phyloP scores from a whole-genome alignment of 1,140 invertebrate genomes.

The Hesperophylax magnus region DNA sequence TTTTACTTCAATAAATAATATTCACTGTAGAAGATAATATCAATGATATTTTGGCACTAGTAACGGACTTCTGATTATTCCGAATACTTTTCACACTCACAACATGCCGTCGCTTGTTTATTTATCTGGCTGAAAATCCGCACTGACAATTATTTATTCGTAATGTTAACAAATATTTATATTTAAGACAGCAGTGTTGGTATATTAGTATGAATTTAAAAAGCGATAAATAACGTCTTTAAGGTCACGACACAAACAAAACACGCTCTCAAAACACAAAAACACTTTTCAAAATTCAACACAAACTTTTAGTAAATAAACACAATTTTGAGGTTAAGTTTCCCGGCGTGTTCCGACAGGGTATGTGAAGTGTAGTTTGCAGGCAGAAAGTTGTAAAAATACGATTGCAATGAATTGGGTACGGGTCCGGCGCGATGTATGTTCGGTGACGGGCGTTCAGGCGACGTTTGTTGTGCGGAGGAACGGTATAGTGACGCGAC shows the following conservation, averaged over 20 bases:
- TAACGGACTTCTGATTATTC: constrained; percentile 17
- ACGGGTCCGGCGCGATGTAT: too few species aligned
- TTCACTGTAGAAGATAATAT: not conserved
- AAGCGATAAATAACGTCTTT: constrained; percentile 11
- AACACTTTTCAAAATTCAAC: constrained; percentile 26
- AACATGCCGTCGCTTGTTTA: constrained; percentile 37
- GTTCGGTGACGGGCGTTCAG: too few species aligned
- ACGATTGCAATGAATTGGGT: too few species aligned
- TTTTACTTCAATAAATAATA: not conserved
- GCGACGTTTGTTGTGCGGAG: constrained; percentile 13
- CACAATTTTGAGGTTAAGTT: constrained; percentile 36
- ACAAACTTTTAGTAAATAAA: constrained; percentile 35
- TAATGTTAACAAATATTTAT: constrained; percentile 5
- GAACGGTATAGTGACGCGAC: constrained; percentile 39
- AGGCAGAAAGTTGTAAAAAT: not conserved
- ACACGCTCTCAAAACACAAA: constrained; percentile 40
- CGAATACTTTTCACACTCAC: constrained; percentile 27
- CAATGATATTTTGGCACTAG: constrained; percentile 31
- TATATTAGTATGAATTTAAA: too few species aligned
- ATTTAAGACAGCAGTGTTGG: constrained; percentile 17
- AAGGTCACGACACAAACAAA: constrained; percentile 27
- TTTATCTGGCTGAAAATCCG: constrained; percentile 17
- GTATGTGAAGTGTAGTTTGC: constrained; percentile 1
- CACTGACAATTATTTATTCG: constrained; percentile 1
- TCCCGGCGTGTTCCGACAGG: constrained; percentile 3